Evolutionary conservation across 64 coral and sea anemone genomes (phyloP), one percentile per base, ranked within the genome.

Genomic region (Pocillopora verrucosa): DNA sequence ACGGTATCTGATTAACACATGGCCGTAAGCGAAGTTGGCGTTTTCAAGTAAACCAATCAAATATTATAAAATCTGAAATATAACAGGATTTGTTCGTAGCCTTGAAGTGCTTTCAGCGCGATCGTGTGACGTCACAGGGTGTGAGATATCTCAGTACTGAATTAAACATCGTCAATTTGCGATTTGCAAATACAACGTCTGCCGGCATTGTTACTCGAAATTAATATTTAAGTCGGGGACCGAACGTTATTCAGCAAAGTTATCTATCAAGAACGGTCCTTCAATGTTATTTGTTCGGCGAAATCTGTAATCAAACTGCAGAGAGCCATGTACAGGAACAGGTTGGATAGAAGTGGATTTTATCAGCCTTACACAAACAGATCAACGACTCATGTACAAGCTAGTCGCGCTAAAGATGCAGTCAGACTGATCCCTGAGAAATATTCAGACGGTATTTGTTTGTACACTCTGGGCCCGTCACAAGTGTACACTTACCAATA

Each of bases 401-500:
- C 16, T 65, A 65, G 67, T 20, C 67, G 10, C 19, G n/a, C 34
- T 4, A 36, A 45, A 68, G 80, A 17, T 10, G 80, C 19, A 36
- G 62, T 51, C 17, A 14, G 26, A 15, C 65, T 85, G 7, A 24
- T 72, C 2, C 82, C 82, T 13, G 19, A n/a, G 11, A 56, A 37
- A 72, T 85, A 85, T 37, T 85, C 82, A 11, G 63, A 85, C 37
- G 82, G 65, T 4, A 85, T 85, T 85, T 72, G 82, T 37, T 3
- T 85, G 35, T 72, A 72, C 64, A 85, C 82, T 9, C 36, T 56
- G 17, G 82, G 82, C 10, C 82, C 82, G 22, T 57, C 35, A 56
- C 82, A 85, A 72, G 64, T 85, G 25, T 85, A 67, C 19, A 72
- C 82, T 1, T 85, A 85, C 26, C 64, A 85, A 24, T 85, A 85